Evolutionary conservation across 2,888 invertebrate genomes (phyloP).

Genomic region (Lithophane leautieri): DNA sequence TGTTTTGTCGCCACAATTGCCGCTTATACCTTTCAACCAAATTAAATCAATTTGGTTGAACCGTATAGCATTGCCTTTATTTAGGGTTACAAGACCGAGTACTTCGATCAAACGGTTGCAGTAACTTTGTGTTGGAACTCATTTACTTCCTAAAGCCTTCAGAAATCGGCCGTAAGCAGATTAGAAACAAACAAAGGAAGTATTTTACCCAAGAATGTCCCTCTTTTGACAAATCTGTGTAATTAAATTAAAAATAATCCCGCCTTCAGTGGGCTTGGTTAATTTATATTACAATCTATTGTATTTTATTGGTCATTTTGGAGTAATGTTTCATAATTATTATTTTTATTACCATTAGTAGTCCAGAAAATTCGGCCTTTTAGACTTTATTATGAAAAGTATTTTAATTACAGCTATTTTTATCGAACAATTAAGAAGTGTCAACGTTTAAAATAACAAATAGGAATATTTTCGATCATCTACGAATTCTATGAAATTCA

Average conservation of each 20-base stretch:
- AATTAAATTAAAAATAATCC: constrained; percentile 68
- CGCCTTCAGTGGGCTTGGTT: constrained; percentile 41
- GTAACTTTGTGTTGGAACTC: constrained; percentile 33
- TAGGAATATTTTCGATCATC: neutral
- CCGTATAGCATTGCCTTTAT: neutral
- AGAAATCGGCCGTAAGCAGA: constrained; percentile 63
- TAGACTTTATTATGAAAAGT: neutral
- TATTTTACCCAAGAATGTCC: constrained; percentile 45
- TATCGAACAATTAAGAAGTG: neutral
- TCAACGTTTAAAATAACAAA: too few species aligned
- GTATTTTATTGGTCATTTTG: constrained; percentile 46
- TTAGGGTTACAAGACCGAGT: constrained; percentile 9
- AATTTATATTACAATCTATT: constrained; percentile 62
- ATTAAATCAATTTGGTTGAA: neutral
- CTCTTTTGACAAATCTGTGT: constrained; percentile 63
- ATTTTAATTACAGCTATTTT: neutral
- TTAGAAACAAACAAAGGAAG: constrained; percentile 66
- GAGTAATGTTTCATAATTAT: constrained; percentile 27
- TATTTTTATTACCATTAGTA: constrained; percentile 10
- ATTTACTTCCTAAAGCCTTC: too few species aligned
- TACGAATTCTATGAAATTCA: neutral
- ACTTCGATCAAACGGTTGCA: constrained; percentile 53
- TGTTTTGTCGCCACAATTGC: neutral
- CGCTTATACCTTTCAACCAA: neutral
- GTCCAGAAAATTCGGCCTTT: too few species aligned